phyloP scores from a whole-genome alignment of 2,113 vertebrate genomes.

The Paraplagusia blochii region DNA sequence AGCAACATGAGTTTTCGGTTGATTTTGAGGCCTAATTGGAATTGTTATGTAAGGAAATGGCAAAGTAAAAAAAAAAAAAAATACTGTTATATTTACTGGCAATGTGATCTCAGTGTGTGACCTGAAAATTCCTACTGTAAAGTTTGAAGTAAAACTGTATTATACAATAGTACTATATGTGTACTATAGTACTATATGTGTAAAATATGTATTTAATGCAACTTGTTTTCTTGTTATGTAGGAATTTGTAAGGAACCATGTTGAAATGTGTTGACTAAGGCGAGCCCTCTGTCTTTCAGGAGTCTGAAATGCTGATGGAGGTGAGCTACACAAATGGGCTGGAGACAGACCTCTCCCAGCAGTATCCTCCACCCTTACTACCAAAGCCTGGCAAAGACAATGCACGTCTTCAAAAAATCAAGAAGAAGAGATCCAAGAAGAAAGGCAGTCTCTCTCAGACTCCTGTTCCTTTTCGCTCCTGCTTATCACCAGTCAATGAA shows the following conservation, averaged over 20 bases:
- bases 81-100: too few relatives aligned
- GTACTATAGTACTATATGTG: too few relatives aligned
- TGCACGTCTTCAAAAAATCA: constrained; percentile 82
- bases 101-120: too few relatives aligned
- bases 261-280: constrained; percentile 1
- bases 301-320: constrained; percentile 80
- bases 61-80: too few relatives aligned
- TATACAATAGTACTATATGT: too few relatives aligned
- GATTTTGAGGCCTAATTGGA: too few relatives aligned
- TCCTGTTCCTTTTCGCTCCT: constrained; percentile 78
- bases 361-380: constrained; percentile 79
- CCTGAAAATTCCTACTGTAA: too few relatives aligned
- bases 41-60: too few relatives aligned
- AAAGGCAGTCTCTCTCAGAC: constrained; percentile 66
- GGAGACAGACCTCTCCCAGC: constrained; percentile 60
- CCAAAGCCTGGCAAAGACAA: constrained; percentile 91
- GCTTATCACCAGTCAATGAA: constrained; percentile 88
- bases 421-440: constrained; percentile 83
- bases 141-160: too few relatives aligned
- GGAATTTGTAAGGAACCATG: background rate
- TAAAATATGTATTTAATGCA: too few relatives aligned
- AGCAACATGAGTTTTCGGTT: too few relatives aligned
- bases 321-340: constrained; percentile 60
- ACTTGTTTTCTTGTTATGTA: too few relatives aligned
- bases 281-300: constrained; percentile 65